Conservation (phyloP, 2,113 vertebrate genomes). For the Lepus europaeus region DNA sequence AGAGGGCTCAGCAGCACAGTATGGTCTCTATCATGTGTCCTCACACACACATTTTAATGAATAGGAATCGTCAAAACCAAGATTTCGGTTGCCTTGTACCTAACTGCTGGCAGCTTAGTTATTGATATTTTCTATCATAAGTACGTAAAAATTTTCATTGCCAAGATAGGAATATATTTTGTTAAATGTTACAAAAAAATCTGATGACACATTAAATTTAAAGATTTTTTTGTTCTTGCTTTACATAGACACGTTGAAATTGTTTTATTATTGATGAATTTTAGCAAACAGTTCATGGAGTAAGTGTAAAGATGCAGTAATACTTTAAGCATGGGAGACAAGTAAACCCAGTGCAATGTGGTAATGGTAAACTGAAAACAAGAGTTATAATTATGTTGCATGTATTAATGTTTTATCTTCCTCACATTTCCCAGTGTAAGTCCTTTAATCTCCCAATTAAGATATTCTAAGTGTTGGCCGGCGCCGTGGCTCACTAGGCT, state of each 20-base stretch:
- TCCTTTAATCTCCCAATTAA: slow-evolving; percentile 9
- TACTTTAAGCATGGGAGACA: background rate
- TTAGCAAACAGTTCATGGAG: background rate
- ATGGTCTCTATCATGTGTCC: background rate
- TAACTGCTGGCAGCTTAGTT: background rate
- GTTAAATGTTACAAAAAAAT: slow-evolving; percentile 3
- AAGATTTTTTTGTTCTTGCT: background rate
- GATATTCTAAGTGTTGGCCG: background rate
- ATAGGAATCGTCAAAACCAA: background rate
- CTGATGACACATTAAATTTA: background rate
- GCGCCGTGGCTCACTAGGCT: no score
- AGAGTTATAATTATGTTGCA: background rate
- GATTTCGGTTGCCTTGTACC: background rate
- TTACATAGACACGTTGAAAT: background rate
- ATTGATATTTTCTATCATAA: slow-evolving; percentile 5
- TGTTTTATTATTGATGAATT: slow-evolving; percentile 8
- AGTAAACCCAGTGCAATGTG: background rate
- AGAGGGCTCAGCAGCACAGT: background rate
- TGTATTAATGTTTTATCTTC: background rate
- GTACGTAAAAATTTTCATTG: background rate
- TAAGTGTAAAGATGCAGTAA: background rate
- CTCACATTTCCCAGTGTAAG: background rate
- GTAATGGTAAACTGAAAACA: background rate
- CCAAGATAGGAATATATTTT: background rate
- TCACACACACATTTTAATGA: background rate